A percentile compares a stretch with the other conserved stretches of the same genome.
Conservation (phyloP, 92 coral and sea anemone species). For the Epizoanthus illoricatus region DNA sequence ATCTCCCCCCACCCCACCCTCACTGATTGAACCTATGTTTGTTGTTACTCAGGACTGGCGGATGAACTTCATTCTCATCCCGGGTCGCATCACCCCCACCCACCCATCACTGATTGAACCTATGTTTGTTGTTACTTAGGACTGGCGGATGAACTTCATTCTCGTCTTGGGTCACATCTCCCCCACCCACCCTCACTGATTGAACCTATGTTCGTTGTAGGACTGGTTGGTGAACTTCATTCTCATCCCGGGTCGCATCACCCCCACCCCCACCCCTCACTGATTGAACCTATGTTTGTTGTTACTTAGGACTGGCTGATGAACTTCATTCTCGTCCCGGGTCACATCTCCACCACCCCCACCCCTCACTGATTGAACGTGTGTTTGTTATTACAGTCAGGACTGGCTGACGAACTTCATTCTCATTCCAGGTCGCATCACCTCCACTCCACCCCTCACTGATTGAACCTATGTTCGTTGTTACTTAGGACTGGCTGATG, state of each 20-base stretch:
- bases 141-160: slow-evolving; percentile 12
- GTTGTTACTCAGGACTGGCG: neutral
- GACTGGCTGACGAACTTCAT: slow-evolving; percentile 83
- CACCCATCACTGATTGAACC: slow-evolving; percentile 15
- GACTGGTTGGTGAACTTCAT: slow-evolving; percentile 84
- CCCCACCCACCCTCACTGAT: slow-evolving; percentile 51
- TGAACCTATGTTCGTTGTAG: slow-evolving; percentile 20
- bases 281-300: neutral
- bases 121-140: neutral
- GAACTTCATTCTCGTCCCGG: too few species aligned
- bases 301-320: neutral
- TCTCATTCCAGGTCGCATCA: slow-evolving; percentile 79
- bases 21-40: too few species aligned
- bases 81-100: slow-evolving; percentile 72
- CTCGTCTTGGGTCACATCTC: slow-evolving; percentile 72
- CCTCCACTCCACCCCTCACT: too few species aligned
- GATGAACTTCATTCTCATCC: slow-evolving; percentile 50
- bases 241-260: slow-evolving; percentile 79
- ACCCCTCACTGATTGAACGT: too few species aligned
- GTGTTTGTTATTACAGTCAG: slow-evolving; percentile 33
- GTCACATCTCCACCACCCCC: too few species aligned
- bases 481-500: slow-evolving; percentile 79
- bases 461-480: neutral
- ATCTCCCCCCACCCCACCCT: slow-evolving; percentile 63
- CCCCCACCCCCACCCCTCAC: too few species aligned